A percentile compares a stretch with the other conserved stretches of the same genome.
Conservation (phyloP, 2,888 invertebrate genomes). For the Cheiracanthium punctorium region DNA sequence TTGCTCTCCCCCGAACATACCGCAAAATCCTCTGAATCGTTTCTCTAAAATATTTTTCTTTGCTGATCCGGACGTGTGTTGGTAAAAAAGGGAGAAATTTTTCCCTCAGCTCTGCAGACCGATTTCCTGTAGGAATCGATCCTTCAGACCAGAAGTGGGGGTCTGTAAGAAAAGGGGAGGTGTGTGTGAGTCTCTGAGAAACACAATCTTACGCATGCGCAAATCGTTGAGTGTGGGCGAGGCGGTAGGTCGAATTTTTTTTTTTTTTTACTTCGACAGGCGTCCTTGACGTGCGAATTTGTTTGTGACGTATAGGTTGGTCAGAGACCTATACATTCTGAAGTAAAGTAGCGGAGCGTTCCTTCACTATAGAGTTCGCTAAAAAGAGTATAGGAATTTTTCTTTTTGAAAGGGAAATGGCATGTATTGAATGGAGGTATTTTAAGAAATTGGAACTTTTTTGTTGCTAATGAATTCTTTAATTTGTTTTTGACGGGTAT, state of each 20-base stretch:
- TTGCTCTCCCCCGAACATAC: neutral
- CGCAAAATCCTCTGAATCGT: neutral
- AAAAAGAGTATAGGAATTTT: neutral
- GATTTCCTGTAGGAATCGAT: constrained; percentile 40
- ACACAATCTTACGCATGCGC: constrained; percentile 14
- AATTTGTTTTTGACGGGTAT: no score
- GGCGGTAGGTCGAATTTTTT: constrained; percentile 13
- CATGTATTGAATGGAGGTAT: neutral
- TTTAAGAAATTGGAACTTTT: neutral
- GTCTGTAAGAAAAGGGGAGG: neutral
- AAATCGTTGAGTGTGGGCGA: neutral
- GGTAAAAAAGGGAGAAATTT: constrained; percentile 18
- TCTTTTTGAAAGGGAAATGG: neutral
- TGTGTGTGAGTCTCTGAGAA: neutral
- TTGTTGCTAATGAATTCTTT: no score
- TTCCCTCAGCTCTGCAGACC: constrained; percentile 18
- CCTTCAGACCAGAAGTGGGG: neutral
- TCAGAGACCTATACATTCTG: constrained; percentile 15
- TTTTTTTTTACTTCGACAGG: constrained; percentile 46
- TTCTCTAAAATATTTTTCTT: constrained; percentile 1
- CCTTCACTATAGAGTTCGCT: neutral
- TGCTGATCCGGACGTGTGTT: constrained; percentile 5
- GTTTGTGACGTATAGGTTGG: constrained; percentile 35
- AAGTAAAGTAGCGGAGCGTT: constrained; percentile 4
- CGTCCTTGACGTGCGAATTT: constrained; percentile 53